phyloP scores from a whole-genome alignment of 2,888 invertebrate genomes.

The Thymelicus acteon region DNA sequence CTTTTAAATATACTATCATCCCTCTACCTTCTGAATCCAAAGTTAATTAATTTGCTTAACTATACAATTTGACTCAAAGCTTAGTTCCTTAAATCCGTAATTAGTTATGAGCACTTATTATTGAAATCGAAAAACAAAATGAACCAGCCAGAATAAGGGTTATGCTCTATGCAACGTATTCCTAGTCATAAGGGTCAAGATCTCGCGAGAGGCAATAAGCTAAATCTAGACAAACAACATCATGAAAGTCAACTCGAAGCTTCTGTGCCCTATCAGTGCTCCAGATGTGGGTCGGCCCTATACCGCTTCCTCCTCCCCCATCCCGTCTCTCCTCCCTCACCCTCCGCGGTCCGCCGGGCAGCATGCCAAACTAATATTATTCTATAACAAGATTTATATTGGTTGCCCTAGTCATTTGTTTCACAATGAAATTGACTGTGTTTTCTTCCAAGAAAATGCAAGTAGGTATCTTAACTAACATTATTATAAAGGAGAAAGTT shows the following conservation, averaged over 20 bases:
- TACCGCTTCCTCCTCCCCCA: not conserved
- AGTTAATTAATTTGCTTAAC: no score
- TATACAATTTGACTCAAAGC: no score
- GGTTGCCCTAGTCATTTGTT: not conserved
- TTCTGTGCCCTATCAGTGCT: conserved; percentile 13
- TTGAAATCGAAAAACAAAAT: no score
- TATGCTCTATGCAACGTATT: not conserved
- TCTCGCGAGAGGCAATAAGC: not conserved
- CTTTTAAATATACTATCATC: no score
- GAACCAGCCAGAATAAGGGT: not conserved
- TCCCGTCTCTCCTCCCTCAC: not conserved
- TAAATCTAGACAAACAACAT: conserved; percentile 11
- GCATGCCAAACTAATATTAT: conserved; percentile 12
- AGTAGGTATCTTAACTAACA: no score
- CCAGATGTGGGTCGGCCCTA: conserved; percentile 12
- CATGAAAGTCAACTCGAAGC: conserved; percentile 20
- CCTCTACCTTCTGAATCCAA: no score
- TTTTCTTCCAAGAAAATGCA: not conserved
- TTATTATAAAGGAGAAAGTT: no score
- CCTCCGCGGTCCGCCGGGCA: conserved; percentile 1
- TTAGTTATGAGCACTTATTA: no score
- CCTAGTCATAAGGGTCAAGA: conserved; percentile 3
- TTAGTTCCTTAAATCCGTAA: no score
- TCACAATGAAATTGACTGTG: not conserved
- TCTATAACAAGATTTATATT: conserved; percentile 13